These are phyloP conservation scores for Dicrostonyx torquatus DNA, from an alignment of 2,797 vertebrate species.

Conservation along the genomic window DNA sequence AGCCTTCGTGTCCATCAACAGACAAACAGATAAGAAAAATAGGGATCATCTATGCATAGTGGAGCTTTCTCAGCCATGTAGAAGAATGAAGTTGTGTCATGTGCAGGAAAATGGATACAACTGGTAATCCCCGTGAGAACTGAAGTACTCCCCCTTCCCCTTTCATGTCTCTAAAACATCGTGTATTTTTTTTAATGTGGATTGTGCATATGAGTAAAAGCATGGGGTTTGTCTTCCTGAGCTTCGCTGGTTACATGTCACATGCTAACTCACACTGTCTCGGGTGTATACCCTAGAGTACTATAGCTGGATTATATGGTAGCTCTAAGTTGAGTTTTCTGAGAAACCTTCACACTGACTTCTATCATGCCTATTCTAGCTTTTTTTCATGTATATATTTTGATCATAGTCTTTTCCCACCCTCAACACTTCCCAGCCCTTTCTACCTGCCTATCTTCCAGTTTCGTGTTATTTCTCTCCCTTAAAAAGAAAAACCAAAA, in stretches of 20 bases:
- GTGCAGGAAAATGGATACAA: not conserved
- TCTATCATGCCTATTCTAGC: not conserved
- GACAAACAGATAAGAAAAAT: not conserved
- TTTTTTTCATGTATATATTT: too few relatives aligned
- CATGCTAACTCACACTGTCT: not conserved
- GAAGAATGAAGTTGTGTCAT: not conserved
- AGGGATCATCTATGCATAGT: not conserved
- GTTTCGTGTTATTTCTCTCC: not conserved
- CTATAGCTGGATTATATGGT: not conserved
- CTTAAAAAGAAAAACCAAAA: not conserved
- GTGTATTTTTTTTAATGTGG: not conserved
- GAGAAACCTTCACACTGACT: not conserved
- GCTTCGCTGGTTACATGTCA: not conserved
- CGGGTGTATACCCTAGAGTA: too few relatives aligned
- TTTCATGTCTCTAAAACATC: not conserved
- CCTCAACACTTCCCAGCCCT: not conserved
- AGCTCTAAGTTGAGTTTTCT: not conserved
- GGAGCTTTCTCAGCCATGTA: too few relatives aligned
- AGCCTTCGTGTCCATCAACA: not conserved
- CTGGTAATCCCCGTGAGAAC: not conserved
- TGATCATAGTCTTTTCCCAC: not conserved
- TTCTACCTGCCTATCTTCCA: not conserved
- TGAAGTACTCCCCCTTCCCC: not conserved
- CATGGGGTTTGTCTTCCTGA: not conserved
- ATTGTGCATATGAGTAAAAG: not conserved